Conservation (phyloP, 2,113 vertebrate genomes). For the Pardalotus punctatus region DNA sequence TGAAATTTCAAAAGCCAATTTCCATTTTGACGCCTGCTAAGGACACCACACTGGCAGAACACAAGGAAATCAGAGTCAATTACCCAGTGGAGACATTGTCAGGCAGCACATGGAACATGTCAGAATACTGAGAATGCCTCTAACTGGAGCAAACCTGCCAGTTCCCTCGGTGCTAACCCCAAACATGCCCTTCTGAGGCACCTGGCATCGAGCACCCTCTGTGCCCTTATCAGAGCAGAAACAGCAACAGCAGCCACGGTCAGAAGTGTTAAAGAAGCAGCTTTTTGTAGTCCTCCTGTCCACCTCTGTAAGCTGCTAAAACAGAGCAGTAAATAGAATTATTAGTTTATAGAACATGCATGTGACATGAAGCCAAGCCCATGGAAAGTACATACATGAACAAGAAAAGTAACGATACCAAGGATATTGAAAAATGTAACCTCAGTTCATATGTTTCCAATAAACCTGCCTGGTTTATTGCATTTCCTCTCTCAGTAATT, state of each 20-base stretch:
- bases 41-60: not conserved
- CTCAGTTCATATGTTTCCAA: not conserved
- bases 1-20: not conserved
- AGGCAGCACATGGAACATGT: not conserved
- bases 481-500: constrained; percentile 35
- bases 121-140: not conserved
- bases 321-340: not conserved
- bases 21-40: not conserved
- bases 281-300: not conserved
- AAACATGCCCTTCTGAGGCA: not conserved
- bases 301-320: not conserved
- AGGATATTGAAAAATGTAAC: not conserved
- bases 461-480: not conserved
- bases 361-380: not conserved
- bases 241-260: not conserved
- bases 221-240: not conserved
- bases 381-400: not conserved
- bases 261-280: not conserved
- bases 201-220: not conserved
- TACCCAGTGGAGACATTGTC: not conserved
- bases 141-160: not conserved
- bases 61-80: not conserved
- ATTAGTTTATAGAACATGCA: not conserved
- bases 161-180: not conserved
- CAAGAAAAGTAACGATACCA: not conserved